These are phyloP conservation scores for Phymanthus crucifer DNA, from an alignment of 92 coral and sea anemone species.

Conservation along the genomic window DNA sequence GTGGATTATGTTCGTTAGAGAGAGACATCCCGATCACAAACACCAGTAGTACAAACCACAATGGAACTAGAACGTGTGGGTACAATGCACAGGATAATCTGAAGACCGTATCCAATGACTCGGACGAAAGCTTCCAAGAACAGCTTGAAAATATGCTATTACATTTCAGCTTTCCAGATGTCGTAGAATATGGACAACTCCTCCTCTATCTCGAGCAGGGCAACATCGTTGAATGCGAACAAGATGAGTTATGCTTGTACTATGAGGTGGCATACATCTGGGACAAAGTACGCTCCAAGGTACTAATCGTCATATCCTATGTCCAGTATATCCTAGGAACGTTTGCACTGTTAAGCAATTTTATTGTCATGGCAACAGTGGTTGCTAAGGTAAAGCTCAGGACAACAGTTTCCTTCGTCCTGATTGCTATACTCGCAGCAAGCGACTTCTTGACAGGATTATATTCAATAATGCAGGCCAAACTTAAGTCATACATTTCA, in stretches of 20 bases:
- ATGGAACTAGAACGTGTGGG: background rate
- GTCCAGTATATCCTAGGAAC: slow-evolving; percentile 25
- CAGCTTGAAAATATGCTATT: no score
- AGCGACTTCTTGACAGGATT: slow-evolving; percentile 33
- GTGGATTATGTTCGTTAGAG: slow-evolving; percentile 26
- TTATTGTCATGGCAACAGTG: slow-evolving; percentile 21
- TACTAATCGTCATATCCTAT: slow-evolving; percentile 5
- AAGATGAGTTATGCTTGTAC: slow-evolving; percentile 16
- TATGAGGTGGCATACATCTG: background rate
- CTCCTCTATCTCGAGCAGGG: slow-evolving; percentile 3
- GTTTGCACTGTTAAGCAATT: slow-evolving; percentile 20
- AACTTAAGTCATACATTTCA: slow-evolving; percentile 17
- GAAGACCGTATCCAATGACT: no score
- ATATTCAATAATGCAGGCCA: slow-evolving; percentile 35
- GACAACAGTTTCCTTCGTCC: slow-evolving; percentile 27
- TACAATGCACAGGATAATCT: no score
- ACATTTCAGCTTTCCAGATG: background rate
- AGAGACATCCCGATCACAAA: no score
- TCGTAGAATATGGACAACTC: slow-evolving; percentile 10
- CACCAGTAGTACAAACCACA: no score
- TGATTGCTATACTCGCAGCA: slow-evolving; percentile 33
- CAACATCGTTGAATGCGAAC: slow-evolving; percentile 19
- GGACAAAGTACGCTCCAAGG: slow-evolving; percentile 6
- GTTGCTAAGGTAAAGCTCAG: background rate
- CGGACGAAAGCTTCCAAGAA: no score